Conservation (phyloP, 2,113 vertebrate genomes). For the Andinoacara biseriatus region DNA sequence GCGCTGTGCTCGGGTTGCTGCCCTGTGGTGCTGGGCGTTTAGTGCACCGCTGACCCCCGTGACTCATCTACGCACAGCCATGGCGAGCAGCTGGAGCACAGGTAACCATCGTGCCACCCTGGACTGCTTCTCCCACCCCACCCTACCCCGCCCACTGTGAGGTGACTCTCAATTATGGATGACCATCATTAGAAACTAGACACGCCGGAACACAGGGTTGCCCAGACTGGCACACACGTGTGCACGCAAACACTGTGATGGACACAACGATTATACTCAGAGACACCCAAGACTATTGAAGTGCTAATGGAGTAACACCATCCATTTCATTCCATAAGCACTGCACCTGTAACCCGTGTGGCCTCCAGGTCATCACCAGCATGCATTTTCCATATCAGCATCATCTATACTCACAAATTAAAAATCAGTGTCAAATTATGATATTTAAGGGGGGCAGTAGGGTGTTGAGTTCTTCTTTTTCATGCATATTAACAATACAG, state of each 20-base stretch:
- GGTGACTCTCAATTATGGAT: slow-evolving; percentile 77
- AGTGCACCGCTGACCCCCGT: slow-evolving; percentile 69
- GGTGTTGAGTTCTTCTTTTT: background rate
- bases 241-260: slow-evolving; percentile 38
- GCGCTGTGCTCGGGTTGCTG: slow-evolving; percentile 56
- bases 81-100: slow-evolving; percentile 15
- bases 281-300: slow-evolving; percentile 74
- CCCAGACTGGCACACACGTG: slow-evolving; percentile 55
- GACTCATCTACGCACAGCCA: slow-evolving; percentile 7
- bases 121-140: slow-evolving; percentile 32
- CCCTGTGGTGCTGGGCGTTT: slow-evolving; percentile 64
- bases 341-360: slow-evolving; percentile 29
- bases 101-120: slow-evolving; percentile 46
- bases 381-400: background rate
- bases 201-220: slow-evolving; percentile 56
- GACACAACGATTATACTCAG: slow-evolving; percentile 55
- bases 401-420: background rate
- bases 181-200: slow-evolving; percentile 82
- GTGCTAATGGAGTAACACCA: slow-evolving; percentile 72
- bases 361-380: slow-evolving; percentile 28
- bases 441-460: background rate
- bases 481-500: rapidly evolving
- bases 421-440: background rate
- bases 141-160: slow-evolving; percentile 24
- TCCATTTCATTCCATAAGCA: slow-evolving; percentile 51